Base-by-base conservation (phyloP, 2,113 vertebrate genomes). In the Regulus satrapa region DNA sequence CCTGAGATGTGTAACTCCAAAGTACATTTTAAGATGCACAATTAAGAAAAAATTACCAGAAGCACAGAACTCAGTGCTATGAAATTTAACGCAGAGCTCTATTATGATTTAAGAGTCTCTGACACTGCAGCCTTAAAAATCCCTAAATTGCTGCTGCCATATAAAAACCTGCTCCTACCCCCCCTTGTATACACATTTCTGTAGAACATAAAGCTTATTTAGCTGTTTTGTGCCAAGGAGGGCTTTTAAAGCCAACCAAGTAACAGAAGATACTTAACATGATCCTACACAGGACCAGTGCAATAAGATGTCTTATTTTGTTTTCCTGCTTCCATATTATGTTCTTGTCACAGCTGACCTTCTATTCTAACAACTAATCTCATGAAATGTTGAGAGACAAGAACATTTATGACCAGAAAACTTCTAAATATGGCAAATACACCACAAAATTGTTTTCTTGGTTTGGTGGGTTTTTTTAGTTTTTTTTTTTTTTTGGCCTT, bases 1-100 rank as follows among this genome's bases (percentile, higher is more conserved):
- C 18, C 34, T 8, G 18, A 62, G 87, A 77, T 8, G 8, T 14
- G 55, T 78, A 92, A 80, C 54, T 77, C 74, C 68, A 82, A 89
- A 91, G 94, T 59, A 89, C 59, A 73, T 80, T 97, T 96, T 96
- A 96, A 95, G 31, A 85, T 92, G 71, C n/a, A 73, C 78, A 96
- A 93, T 97, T 97, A 97, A 95, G 88, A 91, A 88, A 95, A 95
- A 96, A 93, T 81, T 94, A 77, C 77, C 85, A 85, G 95, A 75
- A 92, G 38, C 49, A 58, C 40, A 80, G 89, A 92, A 74, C 84
- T 73, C 52, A 36, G 51, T 21, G 23, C 67, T 74, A 32, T 85
- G 45, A 88, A 92, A 96, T 95, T 96, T 96, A 96, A 85, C 88
- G 92, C 64, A 80, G 88, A 94, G n/a, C 74, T 88, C 56, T 88